A percentile compares a stretch with the other conserved stretches of the same genome.
Evolutionary conservation across 2,113 vertebrate genomes (phyloP).

Genomic region (Hypanus sabinus): DNA sequence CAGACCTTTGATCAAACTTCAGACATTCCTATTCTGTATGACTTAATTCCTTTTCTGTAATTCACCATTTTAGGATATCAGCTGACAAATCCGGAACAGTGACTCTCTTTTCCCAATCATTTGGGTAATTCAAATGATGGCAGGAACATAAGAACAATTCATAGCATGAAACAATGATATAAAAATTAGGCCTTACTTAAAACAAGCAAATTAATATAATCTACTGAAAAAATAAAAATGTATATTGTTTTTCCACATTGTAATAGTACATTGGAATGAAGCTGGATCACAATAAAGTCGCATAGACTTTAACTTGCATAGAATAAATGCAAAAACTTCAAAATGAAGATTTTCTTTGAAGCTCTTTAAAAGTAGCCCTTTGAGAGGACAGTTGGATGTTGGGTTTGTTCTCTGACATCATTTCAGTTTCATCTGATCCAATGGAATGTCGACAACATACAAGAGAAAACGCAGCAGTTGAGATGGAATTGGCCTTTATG

Average conservation of each 20-base stretch:
- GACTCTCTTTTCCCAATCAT: neutral
- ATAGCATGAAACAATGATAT: neutral
- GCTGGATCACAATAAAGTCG: neutral
- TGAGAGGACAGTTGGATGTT: neutral
- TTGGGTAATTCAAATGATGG: neutral
- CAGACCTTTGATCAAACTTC: neutral
- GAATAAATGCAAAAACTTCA: neutral
- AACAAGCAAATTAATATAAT: neutral
- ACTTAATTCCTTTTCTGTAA: neutral
- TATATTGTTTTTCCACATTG: neutral
- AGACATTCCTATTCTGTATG: neutral
- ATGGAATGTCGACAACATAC: neutral
- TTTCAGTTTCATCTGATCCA: neutral
- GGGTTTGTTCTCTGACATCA: neutral
- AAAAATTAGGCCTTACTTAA: neutral
- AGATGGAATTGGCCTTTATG: neutral
- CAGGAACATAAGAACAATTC: neutral
- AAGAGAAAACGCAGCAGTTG: neutral
- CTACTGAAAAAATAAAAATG: neutral
- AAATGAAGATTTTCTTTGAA: neutral
- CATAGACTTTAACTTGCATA: neutral
- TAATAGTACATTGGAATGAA: neutral
- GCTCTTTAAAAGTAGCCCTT: neutral
- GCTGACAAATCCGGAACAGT: neutral
- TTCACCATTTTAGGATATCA: too few relatives aligned